Evolutionary conservation across 2,113 vertebrate species (phyloP), one percentile per base, ranked within the genome.

Genomic region (Tauraco erythrolophus): DNA sequence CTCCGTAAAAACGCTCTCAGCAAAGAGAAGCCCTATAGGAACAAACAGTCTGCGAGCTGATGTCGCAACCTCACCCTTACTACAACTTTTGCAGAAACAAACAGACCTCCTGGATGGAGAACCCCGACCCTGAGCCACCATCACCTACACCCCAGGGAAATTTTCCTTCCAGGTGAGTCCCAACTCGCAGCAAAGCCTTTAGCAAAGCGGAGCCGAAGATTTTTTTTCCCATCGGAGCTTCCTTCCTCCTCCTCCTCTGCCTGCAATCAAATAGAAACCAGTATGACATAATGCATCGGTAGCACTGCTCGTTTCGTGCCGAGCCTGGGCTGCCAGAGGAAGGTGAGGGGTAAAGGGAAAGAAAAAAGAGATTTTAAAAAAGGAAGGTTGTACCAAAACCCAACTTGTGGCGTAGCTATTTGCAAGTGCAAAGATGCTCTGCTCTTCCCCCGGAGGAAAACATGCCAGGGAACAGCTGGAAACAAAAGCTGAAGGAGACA

Each of bases 391-490:
- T 53, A 87, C 53, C 17, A 14, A 64, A 78, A 35, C 16, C 66
- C 74, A 14, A 72, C 60, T 84, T 30, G 10, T 3, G 57, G 76
- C 0, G 0, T 0, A 48, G 57, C 64, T 79, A 8, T 31, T 68
- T 45, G 33, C 51, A 51, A 79, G 46, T 13, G 58, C 48, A 79
- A 82, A 94, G 92, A 92, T 79, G 87, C 66, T 87, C 54, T 46
- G 51, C 72, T 71, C 64, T 30, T 79, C 82, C 82, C 3, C 56
- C 4, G 5, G 68, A 93, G 58, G 88, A 86, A 86, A 92, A 72
- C 39, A 16, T 18, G 80, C 81, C 89, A 92, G 68, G 62, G 79
- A 97, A 85, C 88, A 91, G 87, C 93, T 93, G 83, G 83, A 89
- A 94, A 95, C 75, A 85, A 91, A 94, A 92, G 62, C 96, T 92